Percentiles rank a stretch among this genome's conserved stretches.
These are phyloP conservation scores for Spisula solida DNA, from an alignment of 2,888 invertebrate genomes.

Conservation along the genomic window DNA sequence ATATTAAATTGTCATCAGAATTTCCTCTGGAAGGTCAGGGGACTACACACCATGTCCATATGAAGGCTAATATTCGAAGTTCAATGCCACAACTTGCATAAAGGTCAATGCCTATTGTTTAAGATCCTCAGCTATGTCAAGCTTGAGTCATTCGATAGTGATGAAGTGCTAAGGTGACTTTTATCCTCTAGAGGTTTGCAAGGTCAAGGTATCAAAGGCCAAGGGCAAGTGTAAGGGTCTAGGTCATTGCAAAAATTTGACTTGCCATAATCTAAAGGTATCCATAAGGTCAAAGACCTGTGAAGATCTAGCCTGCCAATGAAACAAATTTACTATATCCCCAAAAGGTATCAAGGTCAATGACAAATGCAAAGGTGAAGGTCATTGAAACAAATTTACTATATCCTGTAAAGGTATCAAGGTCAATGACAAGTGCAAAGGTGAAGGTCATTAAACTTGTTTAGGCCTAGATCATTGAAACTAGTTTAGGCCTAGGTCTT, in stretches of 20 bases:
- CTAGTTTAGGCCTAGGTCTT: too few relatives aligned
- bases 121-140: too few relatives aligned
- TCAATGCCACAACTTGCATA: background rate
- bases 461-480: background rate
- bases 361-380: background rate
- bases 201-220: too few relatives aligned
- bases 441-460: background rate
- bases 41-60: too few relatives aligned
- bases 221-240: too few relatives aligned
- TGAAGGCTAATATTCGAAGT: background rate
- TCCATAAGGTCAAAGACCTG: too few relatives aligned
- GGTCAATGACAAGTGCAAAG: background rate
- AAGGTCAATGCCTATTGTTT: too few relatives aligned
- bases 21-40: background rate
- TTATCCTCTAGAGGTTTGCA: too few relatives aligned
- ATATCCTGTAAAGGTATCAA: background rate
- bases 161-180: too few relatives aligned
- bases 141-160: too few relatives aligned
- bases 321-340: background rate
- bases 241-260: too few relatives aligned
- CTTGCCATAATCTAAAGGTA: too few relatives aligned
- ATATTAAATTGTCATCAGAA: background rate
- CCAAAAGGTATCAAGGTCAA: background rate
- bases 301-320: background rate
- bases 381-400: background rate